phyloP scores from a whole-genome alignment of 2,113 vertebrate genomes.

The Hydropotes inermis region DNA sequence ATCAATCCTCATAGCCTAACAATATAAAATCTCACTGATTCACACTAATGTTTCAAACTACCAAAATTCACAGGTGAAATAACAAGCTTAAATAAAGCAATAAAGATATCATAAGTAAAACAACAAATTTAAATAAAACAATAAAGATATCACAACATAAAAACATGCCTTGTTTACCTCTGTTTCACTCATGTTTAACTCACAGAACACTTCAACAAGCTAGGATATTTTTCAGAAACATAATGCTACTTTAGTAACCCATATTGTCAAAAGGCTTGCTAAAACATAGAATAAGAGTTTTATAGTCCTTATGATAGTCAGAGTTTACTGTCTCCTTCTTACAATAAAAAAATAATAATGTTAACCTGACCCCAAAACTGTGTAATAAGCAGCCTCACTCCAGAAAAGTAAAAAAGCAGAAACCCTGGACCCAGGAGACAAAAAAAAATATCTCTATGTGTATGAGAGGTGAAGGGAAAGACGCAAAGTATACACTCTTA shows the following conservation, averaged over 20 bases:
- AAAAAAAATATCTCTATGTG: neutral
- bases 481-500: neutral
- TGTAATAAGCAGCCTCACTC: neutral
- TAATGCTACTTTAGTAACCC: neutral
- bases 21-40: neutral
- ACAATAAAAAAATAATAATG: neutral
- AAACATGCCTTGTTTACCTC: neutral
- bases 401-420: neutral
- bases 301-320: neutral
- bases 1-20: neutral
- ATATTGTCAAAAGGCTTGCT: neutral
- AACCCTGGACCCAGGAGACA: neutral
- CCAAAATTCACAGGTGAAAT: neutral
- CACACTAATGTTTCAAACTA: neutral
- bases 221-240: constrained; percentile 12
- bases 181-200: neutral
- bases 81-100: neutral
- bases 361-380: neutral
- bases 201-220: neutral
- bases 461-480: neutral
- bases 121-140: neutral
- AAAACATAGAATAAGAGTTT: neutral
- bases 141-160: neutral
- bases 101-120: neutral
- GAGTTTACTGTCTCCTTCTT: neutral